Evolutionary conservation across 2,797 vertebrate genomes (phyloP), one percentile per base, ranked within the genome.

Genomic region (Coregonus suidteri): DNA sequence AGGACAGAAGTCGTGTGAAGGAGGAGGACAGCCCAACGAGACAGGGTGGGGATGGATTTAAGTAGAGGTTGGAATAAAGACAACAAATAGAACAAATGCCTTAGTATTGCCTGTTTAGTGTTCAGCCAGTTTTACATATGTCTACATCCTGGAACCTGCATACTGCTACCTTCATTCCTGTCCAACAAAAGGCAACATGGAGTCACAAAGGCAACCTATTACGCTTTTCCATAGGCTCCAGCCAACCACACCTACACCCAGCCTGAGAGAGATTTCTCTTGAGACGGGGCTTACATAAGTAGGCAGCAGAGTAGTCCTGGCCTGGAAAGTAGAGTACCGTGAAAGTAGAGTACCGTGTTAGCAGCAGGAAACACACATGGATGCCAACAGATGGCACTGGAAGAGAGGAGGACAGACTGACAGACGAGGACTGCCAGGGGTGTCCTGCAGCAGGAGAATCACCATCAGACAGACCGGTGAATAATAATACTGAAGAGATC

Each of bases 241-340:
- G 89, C 88, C 72, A 62, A n/a, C 72, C 53, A 91, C 59, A 91
- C 37, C 56, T 90, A 88, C 91, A 87, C 81, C 82, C 75, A 81
- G 84, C 85, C 87, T 83, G 82, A 91, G 83, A 80, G 88, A 85
- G 79, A 86, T 88, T 85, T 88, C 90, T 92, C 91, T 86, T 89
- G 91, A 92, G 90, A 93, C 85, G 9, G 79, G 81, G 89, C 88
- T 91, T 91, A 93, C 75, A 88, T 91, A 89, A 93, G 90, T 85
- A 52, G 76, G 82, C 71, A 84, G 78, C 85, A 85, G 85, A 81
- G 84, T 83, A 81, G 83, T 81, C 88, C 85, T 91, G 90, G 87
- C 88, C 87, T 87, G 88, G 84, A 90, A 87, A 89, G 84, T 87
- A 81, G 71, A 83, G 84, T 80, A 77, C 75, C 7, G 81, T 80